Evolutionary conservation across 2,888 invertebrate genomes (phyloP), one percentile per base, ranked within the genome.

Genomic region (Sepioteuthis lessoniana): DNA sequence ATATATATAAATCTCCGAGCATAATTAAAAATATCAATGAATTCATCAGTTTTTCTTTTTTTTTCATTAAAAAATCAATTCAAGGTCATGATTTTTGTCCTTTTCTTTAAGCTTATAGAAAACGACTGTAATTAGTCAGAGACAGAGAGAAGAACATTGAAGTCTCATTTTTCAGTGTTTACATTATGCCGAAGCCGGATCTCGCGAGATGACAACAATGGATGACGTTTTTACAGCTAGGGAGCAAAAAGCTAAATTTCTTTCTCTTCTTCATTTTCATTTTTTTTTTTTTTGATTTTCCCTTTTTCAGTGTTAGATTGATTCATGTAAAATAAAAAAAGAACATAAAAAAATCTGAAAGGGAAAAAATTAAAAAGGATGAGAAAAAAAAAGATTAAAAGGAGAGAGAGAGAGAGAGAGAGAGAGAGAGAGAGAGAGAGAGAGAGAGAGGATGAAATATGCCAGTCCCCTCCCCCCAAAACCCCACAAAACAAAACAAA

Each of bases 91-190:
- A 55, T 28, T 55, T 21, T 21, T 25, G 4, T 28, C 2, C 21
- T 55, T 55, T 25, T 25, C 55, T 55, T 55, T 55, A 21, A 0
- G 25, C 7, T 55, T 55, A 25, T 25, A 76, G 76, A 3, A n/a
- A 35, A 76, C 76, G 10, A n/a, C 76, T n/a, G 13, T 76, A 76
- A 76, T 76, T 76, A 76, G n/a, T 25, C 13, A 16, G 76, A 76
- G 19, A 35, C n/a, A 13, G 10, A 76, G 16, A 2, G 13, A 76
- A n/a, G 76, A 76, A 76, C 76, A 76, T 35, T 35, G n/a, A 76
- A n/a, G n/a, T 76, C 76, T 76, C 76, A n/a, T 76, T 76, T 76
- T 76, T n/a, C 76, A 76, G 13, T 76, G 76, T 76, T 76, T 76
- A 76, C 76, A n/a, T 76, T 76, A 76, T 76, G n/a, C 8, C n/a